Evolutionary conservation across 2,888 invertebrate genomes (phyloP).

Genomic region (Linnaemya vulpina): DNA sequence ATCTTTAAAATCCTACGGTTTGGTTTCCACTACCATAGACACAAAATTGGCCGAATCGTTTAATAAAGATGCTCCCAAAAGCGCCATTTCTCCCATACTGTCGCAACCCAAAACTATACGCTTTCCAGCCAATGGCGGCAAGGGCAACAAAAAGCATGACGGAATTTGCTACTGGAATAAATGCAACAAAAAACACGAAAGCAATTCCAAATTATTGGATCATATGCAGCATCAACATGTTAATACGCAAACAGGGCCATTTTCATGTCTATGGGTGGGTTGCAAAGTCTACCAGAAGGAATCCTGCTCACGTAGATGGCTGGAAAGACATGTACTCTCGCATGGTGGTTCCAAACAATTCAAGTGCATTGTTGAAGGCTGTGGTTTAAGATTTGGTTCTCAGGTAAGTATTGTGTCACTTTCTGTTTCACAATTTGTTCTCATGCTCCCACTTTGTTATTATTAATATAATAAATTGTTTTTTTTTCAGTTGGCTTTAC

Average conservation of each 20-base stretch:
- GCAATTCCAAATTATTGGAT: conserved; percentile 91
- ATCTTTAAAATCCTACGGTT: conserved; percentile 20
- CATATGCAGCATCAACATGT: conserved; percentile 94
- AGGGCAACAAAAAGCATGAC: conserved; percentile 83
- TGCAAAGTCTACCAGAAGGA: conserved; percentile 97
- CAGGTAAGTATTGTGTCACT: conserved; percentile 86
- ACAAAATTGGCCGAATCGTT: conserved; percentile 78
- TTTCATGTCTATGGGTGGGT: conserved; percentile 95
- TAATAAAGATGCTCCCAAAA: conserved; percentile 77
- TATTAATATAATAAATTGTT: too few species aligned
- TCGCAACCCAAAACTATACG: conserved; percentile 92
- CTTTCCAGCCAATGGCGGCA: conserved; percentile 86
- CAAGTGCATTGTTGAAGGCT: conserved; percentile 97
- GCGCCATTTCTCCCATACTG: conserved; percentile 88
- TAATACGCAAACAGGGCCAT: conserved; percentile 92
- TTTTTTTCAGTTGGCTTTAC: conserved; percentile 85
- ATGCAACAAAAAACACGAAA: conserved; percentile 90
- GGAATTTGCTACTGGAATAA: conserved; percentile 91
- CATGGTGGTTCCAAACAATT: conserved; percentile 97
- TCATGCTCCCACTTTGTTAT: conserved; percentile 1
- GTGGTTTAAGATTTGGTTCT: conserved; percentile 93
- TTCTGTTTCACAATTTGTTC: not conserved
- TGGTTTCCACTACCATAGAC: conserved; percentile 79
- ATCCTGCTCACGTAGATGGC: conserved; percentile 96
- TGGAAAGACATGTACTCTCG: conserved; percentile 94